Evolutionary conservation across 1,140 invertebrate genomes (phyloP).

Genomic region (Cherax quadricarinatus): DNA sequence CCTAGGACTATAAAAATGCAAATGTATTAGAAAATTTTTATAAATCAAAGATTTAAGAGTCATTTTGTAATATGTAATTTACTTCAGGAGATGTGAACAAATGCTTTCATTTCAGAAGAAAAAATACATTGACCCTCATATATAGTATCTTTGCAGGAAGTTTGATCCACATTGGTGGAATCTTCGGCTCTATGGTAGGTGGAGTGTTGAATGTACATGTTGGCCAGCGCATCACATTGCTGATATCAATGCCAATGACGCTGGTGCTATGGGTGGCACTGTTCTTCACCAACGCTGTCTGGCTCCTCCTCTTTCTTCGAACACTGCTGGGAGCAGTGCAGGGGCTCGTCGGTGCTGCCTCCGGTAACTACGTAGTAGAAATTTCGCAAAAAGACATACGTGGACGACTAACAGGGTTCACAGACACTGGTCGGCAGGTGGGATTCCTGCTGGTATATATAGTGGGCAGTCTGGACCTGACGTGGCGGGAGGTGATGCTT

Average conservation of each 20-base stretch:
- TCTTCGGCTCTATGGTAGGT: slow-evolving; percentile 60
- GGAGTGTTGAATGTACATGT: slow-evolving; percentile 43
- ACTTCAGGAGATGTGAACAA: no score
- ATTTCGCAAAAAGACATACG: slow-evolving; percentile 46
- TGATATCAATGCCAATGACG: slow-evolving; percentile 44
- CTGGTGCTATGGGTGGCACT: slow-evolving; percentile 56
- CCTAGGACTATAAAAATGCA: no score
- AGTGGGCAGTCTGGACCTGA: slow-evolving; percentile 62
- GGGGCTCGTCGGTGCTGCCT: slow-evolving; percentile 50
- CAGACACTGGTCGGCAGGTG: slow-evolving; percentile 52
- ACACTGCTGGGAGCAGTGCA: slow-evolving; percentile 41
- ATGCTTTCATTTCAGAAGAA: no score
- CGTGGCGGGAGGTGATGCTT: slow-evolving; percentile 59
- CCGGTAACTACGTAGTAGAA: slow-evolving; percentile 65
- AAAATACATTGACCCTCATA: no score
- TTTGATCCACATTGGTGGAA: slow-evolving; percentile 64
- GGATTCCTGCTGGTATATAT: slow-evolving; percentile 68
- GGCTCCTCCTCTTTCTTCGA: slow-evolving; percentile 48
- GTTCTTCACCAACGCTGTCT: slow-evolving; percentile 55
- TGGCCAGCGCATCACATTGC: slow-evolving; percentile 60
- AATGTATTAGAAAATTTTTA: no score
- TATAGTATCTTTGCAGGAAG: slow-evolving; percentile 48
- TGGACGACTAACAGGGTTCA: slow-evolving; percentile 53
- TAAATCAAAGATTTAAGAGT: no score
- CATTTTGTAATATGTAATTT: no score